Conservation (phyloP, 1,140 invertebrate genomes). For the Aphaenogaster floridana region DNA sequence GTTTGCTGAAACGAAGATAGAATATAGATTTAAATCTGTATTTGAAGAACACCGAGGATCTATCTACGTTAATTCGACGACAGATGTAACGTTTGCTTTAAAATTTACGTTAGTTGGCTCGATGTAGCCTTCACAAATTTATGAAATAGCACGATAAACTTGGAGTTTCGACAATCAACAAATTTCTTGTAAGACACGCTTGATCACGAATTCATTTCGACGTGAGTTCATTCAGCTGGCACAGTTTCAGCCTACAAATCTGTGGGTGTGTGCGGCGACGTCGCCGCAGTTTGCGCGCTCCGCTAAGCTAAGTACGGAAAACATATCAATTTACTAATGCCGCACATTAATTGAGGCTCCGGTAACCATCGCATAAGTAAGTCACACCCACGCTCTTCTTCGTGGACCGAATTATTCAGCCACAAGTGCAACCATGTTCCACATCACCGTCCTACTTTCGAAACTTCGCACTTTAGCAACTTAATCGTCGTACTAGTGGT, state of each 20-base stretch:
- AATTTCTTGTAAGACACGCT: constrained; percentile 60
- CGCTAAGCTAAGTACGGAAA: constrained; percentile 47
- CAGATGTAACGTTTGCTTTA: background rate
- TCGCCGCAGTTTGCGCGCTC: constrained; percentile 31
- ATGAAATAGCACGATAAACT: constrained; percentile 45
- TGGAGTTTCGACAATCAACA: constrained; percentile 1
- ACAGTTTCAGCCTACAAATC: constrained; percentile 69
- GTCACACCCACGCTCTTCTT: constrained; percentile 14
- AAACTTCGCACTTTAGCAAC: constrained; percentile 35
- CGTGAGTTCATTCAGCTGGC: constrained; percentile 72
- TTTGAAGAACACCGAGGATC: background rate
- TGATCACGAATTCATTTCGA: constrained; percentile 73
- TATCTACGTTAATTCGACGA: background rate
- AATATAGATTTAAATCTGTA: constrained; percentile 25
- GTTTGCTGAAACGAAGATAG: background rate
- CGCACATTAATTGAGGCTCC: constrained; percentile 51
- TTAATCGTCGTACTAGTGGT: constrained; percentile 23
- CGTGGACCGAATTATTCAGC: constrained; percentile 44
- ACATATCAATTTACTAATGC: constrained; percentile 59
- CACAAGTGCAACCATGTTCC: constrained; percentile 20
- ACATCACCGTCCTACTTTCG: constrained; percentile 30
- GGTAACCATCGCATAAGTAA: constrained; percentile 33
- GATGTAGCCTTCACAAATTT: constrained; percentile 38
- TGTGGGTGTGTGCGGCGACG: background rate
- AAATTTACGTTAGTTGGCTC: constrained; percentile 18